phyloP scores from a whole-genome alignment of 1,140 invertebrate genomes.

The Pseudoatta argentina region DNA sequence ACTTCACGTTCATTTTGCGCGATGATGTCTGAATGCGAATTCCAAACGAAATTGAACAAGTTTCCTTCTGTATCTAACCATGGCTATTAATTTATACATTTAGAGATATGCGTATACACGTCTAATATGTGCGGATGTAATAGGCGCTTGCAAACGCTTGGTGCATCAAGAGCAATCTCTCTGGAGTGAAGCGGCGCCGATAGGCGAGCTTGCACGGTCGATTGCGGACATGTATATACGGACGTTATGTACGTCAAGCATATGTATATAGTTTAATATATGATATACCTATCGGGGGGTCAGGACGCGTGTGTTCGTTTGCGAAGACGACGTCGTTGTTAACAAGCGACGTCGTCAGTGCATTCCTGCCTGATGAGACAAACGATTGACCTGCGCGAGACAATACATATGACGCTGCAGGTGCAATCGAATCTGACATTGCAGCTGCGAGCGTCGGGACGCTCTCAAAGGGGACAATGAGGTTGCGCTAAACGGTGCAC shows the following conservation, averaged over 20 bases:
- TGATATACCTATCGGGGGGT: slow-evolving; percentile 35
- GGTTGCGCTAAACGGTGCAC: slow-evolving; percentile 41
- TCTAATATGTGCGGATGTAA: slow-evolving; percentile 32
- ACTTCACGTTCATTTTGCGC: neutral
- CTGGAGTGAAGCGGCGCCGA: slow-evolving; percentile 29
- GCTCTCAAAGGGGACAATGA: slow-evolving; percentile 46
- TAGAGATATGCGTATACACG: slow-evolving; percentile 11
- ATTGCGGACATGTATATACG: slow-evolving; percentile 35
- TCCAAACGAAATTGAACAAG: neutral
- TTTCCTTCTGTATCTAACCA: neutral
- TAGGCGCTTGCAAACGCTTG: neutral
- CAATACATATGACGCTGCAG: slow-evolving; percentile 24
- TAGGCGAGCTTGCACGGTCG: slow-evolving; percentile 36
- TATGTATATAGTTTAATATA: slow-evolving; percentile 42
- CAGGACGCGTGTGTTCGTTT: slow-evolving; percentile 10
- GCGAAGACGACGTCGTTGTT: slow-evolving; percentile 29
- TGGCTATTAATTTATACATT: slow-evolving; percentile 22
- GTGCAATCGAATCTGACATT: slow-evolving; percentile 39
- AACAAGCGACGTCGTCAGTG: slow-evolving; percentile 34
- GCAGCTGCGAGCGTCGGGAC: slow-evolving; percentile 20
- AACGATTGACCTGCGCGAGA: slow-evolving; percentile 48
- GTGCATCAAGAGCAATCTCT: slow-evolving; percentile 41
- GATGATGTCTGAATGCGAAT: neutral
- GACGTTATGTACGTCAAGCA: neutral
- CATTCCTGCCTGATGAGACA: slow-evolving; percentile 38